A percentile compares a stretch with the other conserved stretches of the same genome.
phyloP scores from a whole-genome alignment of 2,113 vertebrate genomes.

The Dolichallabes microphthalmus region DNA sequence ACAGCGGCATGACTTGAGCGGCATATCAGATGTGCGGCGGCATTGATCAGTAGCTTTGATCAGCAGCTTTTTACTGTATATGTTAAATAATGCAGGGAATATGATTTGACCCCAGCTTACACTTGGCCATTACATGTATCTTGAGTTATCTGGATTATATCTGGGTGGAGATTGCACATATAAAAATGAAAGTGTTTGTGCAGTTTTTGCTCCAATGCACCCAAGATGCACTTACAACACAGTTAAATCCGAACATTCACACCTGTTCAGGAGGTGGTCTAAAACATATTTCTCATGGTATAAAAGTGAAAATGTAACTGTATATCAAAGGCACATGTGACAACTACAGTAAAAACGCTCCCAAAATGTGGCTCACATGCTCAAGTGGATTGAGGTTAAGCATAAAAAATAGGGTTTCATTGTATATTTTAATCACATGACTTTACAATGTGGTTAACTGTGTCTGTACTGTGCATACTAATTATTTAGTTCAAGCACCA shows the following conservation, averaged over 20 bases:
- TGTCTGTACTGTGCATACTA: too few species aligned
- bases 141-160: constrained; percentile 2
- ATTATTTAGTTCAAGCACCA: too few species aligned
- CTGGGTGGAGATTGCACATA: not conserved
- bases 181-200: not conserved
- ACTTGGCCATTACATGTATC: not conserved
- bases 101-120: not conserved
- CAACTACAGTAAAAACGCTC: not conserved
- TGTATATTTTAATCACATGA: not conserved
- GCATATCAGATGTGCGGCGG: constrained; percentile 9
- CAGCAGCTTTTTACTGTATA: not conserved
- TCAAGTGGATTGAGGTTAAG: not conserved
- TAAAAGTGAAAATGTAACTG: not conserved
- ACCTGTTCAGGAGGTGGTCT: not conserved
- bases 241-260: not conserved
- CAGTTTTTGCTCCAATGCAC: not conserved
- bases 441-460: too few species aligned
- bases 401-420: too few species aligned
- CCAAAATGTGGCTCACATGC: not conserved
- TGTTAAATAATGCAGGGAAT: constrained; percentile 6
- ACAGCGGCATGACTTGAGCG: not conserved
- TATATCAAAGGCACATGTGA: not conserved
- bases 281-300: not conserved
- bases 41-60: not conserved
- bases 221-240: not conserved